A percentile compares a stretch with the other conserved stretches of the same genome.
These are phyloP conservation scores for Australoheros scitulus DNA, from an alignment of 2,113 vertebrate genomes.

Conservation along the genomic window DNA sequence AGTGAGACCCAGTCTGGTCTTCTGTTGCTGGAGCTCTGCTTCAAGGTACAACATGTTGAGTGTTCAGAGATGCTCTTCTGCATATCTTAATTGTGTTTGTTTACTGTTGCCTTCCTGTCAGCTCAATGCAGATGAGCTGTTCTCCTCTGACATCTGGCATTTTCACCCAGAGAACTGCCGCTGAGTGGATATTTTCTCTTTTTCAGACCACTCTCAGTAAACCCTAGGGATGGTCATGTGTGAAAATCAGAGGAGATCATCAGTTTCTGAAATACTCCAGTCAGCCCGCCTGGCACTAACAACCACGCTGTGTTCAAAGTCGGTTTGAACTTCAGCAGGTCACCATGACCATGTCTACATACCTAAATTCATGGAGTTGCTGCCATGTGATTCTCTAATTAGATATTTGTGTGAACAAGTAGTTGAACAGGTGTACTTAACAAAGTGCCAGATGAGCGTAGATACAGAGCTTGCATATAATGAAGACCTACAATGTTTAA, in stretches of 20 bases:
- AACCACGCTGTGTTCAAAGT: background rate
- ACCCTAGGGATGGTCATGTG: background rate
- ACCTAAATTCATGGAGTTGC: background rate
- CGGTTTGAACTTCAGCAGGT: background rate
- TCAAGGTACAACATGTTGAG: background rate
- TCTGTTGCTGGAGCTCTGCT: background rate
- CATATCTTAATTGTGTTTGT: no score
- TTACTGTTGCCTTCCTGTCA: background rate
- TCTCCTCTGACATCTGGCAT: background rate
- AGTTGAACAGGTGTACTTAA: background rate
- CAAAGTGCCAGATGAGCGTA: background rate
- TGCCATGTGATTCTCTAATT: background rate
- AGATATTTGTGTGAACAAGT: background rate
- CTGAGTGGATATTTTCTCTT: background rate
- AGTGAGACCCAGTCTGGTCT: background rate
- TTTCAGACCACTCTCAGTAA: background rate
- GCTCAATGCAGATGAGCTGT: background rate
- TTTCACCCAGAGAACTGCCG: background rate
- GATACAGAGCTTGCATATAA: background rate
- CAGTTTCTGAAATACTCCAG: background rate
- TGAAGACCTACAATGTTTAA: background rate
- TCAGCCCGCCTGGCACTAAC: background rate
- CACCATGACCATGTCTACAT: background rate
- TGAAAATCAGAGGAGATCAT: background rate
- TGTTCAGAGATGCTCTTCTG: background rate